Conservation (phyloP, 2,113 vertebrate species). For the Caranx melampygus region DNA sequence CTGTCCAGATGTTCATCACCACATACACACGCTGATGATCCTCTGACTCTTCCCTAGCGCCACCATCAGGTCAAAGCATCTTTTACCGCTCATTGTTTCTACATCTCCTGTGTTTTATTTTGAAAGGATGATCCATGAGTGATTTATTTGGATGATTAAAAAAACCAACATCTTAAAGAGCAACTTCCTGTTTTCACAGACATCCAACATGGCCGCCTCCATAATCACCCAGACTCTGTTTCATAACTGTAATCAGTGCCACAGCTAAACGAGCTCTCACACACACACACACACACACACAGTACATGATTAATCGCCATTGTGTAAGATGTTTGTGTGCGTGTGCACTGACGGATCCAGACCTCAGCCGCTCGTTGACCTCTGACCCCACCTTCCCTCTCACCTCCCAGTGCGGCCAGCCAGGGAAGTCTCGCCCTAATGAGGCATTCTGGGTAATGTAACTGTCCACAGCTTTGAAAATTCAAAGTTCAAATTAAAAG, state of each 20-base stretch:
- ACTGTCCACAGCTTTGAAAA: not conserved
- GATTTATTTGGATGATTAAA: no score
- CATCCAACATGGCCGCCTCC: conserved; percentile 11
- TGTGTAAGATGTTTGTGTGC: not conserved
- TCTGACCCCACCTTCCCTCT: conserved; percentile 1
- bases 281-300: not conserved
- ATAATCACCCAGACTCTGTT: not conserved
- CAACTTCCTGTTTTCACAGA: no score
- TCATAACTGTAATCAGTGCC: not conserved
- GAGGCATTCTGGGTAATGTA: not conserved
- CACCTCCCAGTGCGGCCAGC: conserved; percentile 7
- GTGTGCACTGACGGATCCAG: not conserved
- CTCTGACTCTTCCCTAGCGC: no score
- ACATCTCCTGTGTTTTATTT: no score
- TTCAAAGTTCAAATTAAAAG: no score
- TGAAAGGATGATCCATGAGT: no score
- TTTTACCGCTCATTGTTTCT: no score
- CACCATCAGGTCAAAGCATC: no score
- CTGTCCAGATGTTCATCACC: no score
- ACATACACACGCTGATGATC: no score
- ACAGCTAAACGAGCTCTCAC: accelerated
- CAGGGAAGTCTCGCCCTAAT: not conserved
- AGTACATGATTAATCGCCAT: not conserved
- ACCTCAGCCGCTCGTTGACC: conserved; percentile 14
- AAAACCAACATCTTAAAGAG: no score